A percentile compares a stretch with the other conserved stretches of the same genome.
These are phyloP conservation scores for Pseudonaja textilis DNA, from an alignment of 2,113 vertebrate genomes.

Conservation along the genomic window DNA sequence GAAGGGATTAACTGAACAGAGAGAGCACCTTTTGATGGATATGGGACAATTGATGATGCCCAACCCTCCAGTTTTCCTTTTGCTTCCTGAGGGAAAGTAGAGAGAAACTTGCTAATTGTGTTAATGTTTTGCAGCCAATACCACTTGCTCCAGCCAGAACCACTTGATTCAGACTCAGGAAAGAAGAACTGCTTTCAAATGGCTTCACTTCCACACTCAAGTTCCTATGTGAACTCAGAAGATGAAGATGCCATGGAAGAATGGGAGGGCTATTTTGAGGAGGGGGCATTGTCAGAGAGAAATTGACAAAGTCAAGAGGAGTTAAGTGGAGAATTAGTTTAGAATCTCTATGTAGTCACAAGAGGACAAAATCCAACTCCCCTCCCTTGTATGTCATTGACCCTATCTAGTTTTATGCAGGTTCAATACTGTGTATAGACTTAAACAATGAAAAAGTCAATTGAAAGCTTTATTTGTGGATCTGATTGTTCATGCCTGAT, in stretches of 20 bases:
- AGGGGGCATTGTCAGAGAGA: not conserved
- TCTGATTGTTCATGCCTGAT: not conserved
- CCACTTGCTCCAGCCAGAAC: not conserved
- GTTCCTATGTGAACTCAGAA: not conserved
- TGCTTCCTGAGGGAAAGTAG: not conserved
- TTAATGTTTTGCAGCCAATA: not conserved
- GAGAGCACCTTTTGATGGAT: not conserved
- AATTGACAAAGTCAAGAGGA: not conserved
- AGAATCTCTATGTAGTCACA: too few species aligned
- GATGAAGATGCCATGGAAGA: not conserved
- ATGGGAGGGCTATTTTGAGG: not conserved
- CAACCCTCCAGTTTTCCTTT: not conserved
- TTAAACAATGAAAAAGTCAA: not conserved
- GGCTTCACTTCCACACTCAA: not conserved
- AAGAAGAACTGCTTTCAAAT: not conserved
- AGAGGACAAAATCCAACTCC: too few species aligned
- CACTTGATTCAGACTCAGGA: not conserved
- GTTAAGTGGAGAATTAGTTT: not conserved
- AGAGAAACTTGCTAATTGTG: not conserved
- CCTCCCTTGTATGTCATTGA: too few species aligned
- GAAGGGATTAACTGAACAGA: not conserved
- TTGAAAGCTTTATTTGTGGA: not conserved
- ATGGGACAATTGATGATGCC: not conserved
- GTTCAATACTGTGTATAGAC: not conserved
- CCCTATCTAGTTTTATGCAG: not conserved